Percentiles rank a stretch among this genome's conserved stretches.
phyloP scores from a whole-genome alignment of 1,140 invertebrate genomes.

The Drosophila willistoni region DNA sequence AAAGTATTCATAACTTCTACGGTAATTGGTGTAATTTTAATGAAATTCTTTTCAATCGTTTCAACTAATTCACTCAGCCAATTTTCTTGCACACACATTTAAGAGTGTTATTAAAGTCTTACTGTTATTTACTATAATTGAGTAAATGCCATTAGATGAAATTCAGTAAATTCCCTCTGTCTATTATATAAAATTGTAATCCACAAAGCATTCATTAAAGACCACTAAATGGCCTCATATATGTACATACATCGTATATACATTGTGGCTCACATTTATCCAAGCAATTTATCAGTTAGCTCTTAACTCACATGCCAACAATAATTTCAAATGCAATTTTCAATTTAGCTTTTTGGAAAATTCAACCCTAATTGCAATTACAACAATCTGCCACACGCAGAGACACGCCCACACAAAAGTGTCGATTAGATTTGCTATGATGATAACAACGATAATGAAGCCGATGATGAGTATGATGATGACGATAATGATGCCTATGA shows the following conservation, averaged over 20 bases:
- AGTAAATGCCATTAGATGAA: background rate
- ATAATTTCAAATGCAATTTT: conserved; percentile 36
- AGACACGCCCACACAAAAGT: conserved; percentile 29
- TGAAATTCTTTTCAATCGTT: too few relatives aligned
- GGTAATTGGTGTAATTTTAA: too few relatives aligned
- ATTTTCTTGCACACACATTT: background rate
- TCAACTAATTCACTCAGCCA: too few relatives aligned
- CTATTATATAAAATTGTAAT: background rate
- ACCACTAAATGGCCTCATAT: background rate
- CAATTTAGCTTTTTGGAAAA: conserved; percentile 51
- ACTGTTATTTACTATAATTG: background rate
- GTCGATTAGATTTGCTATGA: background rate
- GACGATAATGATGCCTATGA: conserved; percentile 30
- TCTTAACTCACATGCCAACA: conserved; percentile 1
- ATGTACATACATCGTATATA: background rate
- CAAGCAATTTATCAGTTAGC: conserved; percentile 21
- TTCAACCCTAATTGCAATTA: conserved; percentile 70
- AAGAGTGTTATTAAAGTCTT: background rate
- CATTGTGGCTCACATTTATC: conserved; percentile 22
- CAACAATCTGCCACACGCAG: conserved; percentile 26
- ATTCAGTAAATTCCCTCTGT: background rate
- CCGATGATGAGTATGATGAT: background rate
- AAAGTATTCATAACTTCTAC: too few relatives aligned
- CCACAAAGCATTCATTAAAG: background rate
- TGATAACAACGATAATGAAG: conserved; percentile 20